Base-by-base conservation (phyloP, 2,113 vertebrate species). In the Anseranas semipalmata region DNA sequence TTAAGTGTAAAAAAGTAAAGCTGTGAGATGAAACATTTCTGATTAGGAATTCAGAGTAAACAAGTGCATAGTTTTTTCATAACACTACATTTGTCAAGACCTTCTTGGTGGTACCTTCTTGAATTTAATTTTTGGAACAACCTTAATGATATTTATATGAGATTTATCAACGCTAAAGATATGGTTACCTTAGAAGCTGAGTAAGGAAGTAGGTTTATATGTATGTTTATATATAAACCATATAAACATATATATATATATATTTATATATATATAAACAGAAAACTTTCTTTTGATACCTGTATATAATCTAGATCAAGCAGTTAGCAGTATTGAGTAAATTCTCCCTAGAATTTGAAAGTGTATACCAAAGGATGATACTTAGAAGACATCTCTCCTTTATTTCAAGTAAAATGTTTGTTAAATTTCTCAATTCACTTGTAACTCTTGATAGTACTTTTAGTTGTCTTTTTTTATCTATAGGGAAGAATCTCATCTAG, bases 351-450 rank as follows among this genome's bases (percentile, higher is more conserved):
- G 65, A 52, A 75, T 95, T 89, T 78, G 65, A 91, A 85, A 50
- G 89, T 58, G 22, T 5, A 9, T 82, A 93, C 95, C 93, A 96
- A 95, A 96, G 87, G 73, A 77, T 76, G 35, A 52, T 76, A 66
- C 63, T 87, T 87, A 91, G 73, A 93, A 92, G 33, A 80, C 8
- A 2, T 24, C 6, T 85, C 43, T 94, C 27, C 33, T 89, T 82
- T 87, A 90, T 75, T 96, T 92, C 15, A 76, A 76, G 22, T 89
- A 52, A 77, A 85, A 85, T 28, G 7, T 59, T 63, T 77, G 32
- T 55, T 80, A 58, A 59, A 60, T 78, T 89, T 63, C 14, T 90
- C 46, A 10, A n/a, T 93, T 82, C 50, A 60, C 10, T 66, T 87
- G 2, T 50, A 59, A 39, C 62, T 88, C 17, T 66, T 75, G 11